Base-by-base conservation (phyloP, 2,888 invertebrate genomes). In the Polydrusus cervinus region DNA sequence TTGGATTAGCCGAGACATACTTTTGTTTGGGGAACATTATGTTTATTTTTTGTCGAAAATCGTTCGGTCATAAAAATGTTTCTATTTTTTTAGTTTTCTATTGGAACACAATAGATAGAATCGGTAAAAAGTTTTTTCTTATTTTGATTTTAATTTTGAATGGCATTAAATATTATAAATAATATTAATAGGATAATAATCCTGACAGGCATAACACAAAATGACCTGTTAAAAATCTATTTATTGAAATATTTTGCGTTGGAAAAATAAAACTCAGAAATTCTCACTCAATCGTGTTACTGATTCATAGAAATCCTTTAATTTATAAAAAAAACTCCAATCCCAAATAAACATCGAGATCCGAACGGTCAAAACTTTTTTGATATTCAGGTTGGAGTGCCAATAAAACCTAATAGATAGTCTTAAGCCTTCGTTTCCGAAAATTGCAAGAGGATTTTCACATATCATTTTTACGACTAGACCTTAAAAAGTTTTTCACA, bases 321-420 rank as follows among this genome's bases (percentile, higher is more conserved):
- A 53, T 16, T 53, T 30, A 11, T 3, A 25, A 53, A 20, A 25
- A 25, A 53, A 53, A 53, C 25, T 30, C 30, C n/a, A 2, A 53
- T n/a, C 30, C 53, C 25, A 53, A 47, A 47, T 47, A 47, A 47
- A 47, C 47, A 47, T 47, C 47, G 47, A 47, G 16, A 13, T 47
- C 47, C 16, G n/a, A 53, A 60, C 38, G 57, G 16, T n/a, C 38
- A 60, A 38, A 68, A 73, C 51, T 18, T 66, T 25, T 40, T 73
- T 73, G 67, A 73, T 67, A 73, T 73, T 73, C 73, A 60, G 61
- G 61, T 43, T 73, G 61, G 67, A 67, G 18, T 68, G 67, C 67
- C 73, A 73, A 73, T 73, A 73, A 73, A 73, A 73, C 51, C 43
- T 73, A 68, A 73, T 68, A 53, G 73, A 38, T 53, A 49, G 61